phyloP scores from a whole-genome alignment of 2,113 vertebrate genomes.

The Ranitomeya variabilis region DNA sequence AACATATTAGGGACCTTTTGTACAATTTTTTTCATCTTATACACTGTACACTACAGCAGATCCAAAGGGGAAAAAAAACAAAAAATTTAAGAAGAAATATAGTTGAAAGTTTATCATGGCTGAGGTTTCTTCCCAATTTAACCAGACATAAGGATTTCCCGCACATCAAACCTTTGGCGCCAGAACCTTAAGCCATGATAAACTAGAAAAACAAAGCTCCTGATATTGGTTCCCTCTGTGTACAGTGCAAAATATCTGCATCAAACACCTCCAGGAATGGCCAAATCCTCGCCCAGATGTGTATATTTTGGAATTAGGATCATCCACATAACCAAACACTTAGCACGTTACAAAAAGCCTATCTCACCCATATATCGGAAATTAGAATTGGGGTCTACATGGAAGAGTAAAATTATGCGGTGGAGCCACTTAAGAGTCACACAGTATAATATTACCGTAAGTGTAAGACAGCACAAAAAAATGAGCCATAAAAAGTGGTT shows the following conservation, averaged over 20 bases:
- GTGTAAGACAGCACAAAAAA: conserved; percentile 39
- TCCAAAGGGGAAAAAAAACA: not conserved
- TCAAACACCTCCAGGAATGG: not conserved
- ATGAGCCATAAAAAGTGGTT: not conserved
- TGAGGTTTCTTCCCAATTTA: not conserved
- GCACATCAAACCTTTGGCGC: not conserved
- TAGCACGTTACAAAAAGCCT: not conserved
- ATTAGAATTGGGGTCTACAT: conserved; percentile 16
- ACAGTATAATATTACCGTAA: conserved; percentile 41
- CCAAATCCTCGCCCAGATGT: not conserved
- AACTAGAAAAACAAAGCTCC: not conserved
- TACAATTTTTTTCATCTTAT: not conserved
- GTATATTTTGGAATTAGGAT: not conserved
- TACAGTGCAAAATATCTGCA: not conserved
- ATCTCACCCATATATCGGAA: not conserved
- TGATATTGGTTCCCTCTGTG: not conserved
- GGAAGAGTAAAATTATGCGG: not conserved
- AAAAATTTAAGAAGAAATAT: not conserved
- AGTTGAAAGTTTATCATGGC: not conserved
- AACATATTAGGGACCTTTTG: not conserved
- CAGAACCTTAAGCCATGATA: not conserved
- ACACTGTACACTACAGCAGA: not conserved
- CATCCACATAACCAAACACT: not conserved
- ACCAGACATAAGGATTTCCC: not conserved
- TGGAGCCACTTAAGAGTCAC: conserved; percentile 22